Base-by-base conservation (phyloP, 2,797 vertebrate genomes). In the Xiphophorus birchmanni region DNA sequence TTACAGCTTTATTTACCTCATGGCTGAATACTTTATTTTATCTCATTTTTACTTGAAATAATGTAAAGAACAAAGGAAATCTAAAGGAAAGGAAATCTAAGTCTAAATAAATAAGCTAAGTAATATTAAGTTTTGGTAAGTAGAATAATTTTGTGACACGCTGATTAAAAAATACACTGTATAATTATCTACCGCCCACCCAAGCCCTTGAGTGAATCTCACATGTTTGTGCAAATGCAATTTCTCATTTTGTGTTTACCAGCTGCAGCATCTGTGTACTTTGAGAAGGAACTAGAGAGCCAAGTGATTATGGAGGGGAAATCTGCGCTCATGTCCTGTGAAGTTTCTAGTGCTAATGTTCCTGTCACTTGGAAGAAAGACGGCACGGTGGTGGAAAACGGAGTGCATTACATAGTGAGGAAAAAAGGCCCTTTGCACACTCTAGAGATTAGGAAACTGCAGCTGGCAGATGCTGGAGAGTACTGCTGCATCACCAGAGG, bases 361-460 rank as follows among this genome's bases (percentile, higher is more conserved):
- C 93, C 93, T 0, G 96, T 97, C 76, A 96, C 96, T n/a, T 98
- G 97, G 97, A 97, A 89, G 90, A 97, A 96, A 86, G 96, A 96
- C 77, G 90, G 91, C 32, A 5, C 77, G 44, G 85, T 93, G 47
- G 79, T 98, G 44, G 91, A 95, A 80, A 93, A 96, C 65, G 96
- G 95, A 32, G 95, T 84, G 40, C 96, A 95, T 71, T 95, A 91
- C 13, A 93, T 96, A 80, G 72, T 97, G 76, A 95, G 92, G 72
- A 96, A 95, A 82, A 95, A 90, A 76, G 97, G 96, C 23, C 74
- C 88, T 0, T 91, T 85, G 0, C 89, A 96, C 78, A 93, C 94
- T 74, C 80, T 85, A 7, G 88, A 96, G 82, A 96, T 96, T 86
- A 94, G 94, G 71, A 96, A 93, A 81, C 52, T 95, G 81, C 87